These are phyloP conservation scores for Pecten maximus DNA, from an alignment of 2,888 invertebrate genomes.

Conservation along the genomic window DNA sequence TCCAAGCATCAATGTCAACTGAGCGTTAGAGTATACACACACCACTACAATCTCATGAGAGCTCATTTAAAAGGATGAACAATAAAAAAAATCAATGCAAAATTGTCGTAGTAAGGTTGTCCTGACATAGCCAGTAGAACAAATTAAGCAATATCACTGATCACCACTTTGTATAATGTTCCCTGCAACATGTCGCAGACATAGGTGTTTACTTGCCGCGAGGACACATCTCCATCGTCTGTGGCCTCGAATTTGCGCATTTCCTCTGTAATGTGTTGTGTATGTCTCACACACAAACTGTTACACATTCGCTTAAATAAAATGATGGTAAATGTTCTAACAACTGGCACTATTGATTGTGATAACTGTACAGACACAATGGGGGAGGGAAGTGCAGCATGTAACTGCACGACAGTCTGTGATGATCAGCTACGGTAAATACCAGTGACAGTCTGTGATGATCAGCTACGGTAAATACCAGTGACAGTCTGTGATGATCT, in stretches of 20 bases:
- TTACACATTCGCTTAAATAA: background rate
- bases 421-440: background rate
- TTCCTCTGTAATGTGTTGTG: background rate
- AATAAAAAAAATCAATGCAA: background rate
- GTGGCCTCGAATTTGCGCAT: background rate
- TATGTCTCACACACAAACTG: background rate
- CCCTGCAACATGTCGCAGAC: background rate
- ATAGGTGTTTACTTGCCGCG: background rate
- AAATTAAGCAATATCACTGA: background rate
- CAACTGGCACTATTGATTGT: background rate
- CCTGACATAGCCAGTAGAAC: background rate
- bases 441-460: background rate
- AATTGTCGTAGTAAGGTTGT: background rate
- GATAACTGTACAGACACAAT: background rate
- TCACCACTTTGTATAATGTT: background rate
- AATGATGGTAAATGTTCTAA: background rate
- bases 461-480: background rate
- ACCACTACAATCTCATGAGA: background rate
- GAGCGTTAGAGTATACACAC: background rate
- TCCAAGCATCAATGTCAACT: background rate
- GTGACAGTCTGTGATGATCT: background rate
- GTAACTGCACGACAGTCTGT: background rate
- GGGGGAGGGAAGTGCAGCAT: background rate
- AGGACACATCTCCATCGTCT: background rate
- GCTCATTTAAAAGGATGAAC: background rate